These are phyloP conservation scores for Tichodroma muraria DNA, from an alignment of 2,113 vertebrate species.

Conservation along the genomic window DNA sequence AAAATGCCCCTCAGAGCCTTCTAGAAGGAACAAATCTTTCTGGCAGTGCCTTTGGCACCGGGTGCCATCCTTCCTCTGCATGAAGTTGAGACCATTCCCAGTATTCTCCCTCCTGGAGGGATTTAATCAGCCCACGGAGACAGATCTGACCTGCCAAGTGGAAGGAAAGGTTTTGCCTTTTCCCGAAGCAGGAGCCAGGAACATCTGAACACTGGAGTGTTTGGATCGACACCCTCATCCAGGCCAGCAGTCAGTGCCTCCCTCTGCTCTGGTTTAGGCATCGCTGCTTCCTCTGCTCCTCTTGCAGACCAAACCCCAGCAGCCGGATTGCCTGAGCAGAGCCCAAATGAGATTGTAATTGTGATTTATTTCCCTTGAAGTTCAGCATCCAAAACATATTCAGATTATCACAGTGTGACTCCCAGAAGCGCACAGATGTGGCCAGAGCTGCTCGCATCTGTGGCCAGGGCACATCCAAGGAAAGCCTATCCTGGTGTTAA, in stretches of 20 bases:
- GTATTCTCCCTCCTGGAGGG: neutral
- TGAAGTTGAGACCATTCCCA: neutral
- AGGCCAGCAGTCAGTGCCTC: neutral
- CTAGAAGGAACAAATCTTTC: neutral
- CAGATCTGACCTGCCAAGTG: neutral
- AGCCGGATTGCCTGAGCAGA: neutral
- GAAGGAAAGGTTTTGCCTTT: neutral
- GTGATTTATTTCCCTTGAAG: constrained; percentile 21
- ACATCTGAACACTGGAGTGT: neutral
- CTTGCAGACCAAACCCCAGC: neutral
- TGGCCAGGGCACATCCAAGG: neutral
- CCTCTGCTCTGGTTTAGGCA: neutral
- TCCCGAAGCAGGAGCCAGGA: neutral
- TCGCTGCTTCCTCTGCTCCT: neutral
- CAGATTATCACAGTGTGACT: neutral
- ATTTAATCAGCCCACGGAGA: neutral
- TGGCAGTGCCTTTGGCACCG: neutral
- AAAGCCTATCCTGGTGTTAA: neutral
- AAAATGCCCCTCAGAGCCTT: neutral
- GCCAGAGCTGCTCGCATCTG: neutral
- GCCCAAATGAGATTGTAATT: neutral
- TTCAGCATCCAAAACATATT: neutral
- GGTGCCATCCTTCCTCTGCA: neutral
- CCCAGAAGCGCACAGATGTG: neutral
- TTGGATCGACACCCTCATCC: neutral